phyloP scores from a whole-genome alignment of 2,888 invertebrate species.

The Drosophila aldrichi region DNA sequence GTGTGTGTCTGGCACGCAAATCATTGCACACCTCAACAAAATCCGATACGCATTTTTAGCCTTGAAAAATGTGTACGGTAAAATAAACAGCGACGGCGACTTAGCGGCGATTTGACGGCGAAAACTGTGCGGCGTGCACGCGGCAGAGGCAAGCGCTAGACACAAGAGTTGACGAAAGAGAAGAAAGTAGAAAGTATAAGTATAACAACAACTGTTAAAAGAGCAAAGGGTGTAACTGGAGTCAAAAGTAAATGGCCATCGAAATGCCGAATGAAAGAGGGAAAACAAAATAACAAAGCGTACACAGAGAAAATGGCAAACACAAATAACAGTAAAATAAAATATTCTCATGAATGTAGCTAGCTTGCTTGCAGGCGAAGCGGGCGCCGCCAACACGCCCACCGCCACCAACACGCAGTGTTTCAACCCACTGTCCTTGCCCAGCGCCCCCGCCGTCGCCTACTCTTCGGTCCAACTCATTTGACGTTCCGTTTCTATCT shows the following conservation, averaged over 20 bases:
- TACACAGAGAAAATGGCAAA: conserved; percentile 54
- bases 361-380: conserved; percentile 64
- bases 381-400: conserved; percentile 8
- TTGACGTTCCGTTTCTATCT: conserved; percentile 43
- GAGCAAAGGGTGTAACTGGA: conserved; percentile 33
- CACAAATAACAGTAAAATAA: conserved; percentile 74
- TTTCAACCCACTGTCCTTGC: conserved; percentile 17
- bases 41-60: conserved; percentile 74
- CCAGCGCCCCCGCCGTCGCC: neutral
- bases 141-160: conserved; percentile 14
- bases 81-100: conserved; percentile 28
- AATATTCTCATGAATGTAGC: conserved; percentile 67
- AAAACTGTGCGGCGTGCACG: conserved; percentile 16
- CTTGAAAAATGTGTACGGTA: conserved; percentile 63
- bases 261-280: conserved; percentile 36
- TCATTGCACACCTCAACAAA: conserved; percentile 55
- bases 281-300: conserved; percentile 59
- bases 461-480: conserved; percentile 20
- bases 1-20: conserved; percentile 34
- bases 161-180: conserved; percentile 9
- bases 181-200: conserved; percentile 13
- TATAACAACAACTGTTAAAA: conserved; percentile 22
- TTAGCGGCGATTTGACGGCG: conserved; percentile 7
- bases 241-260: conserved; percentile 60
- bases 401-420: conserved; percentile 52